Conservation (phyloP, 2,888 invertebrate genomes). For the Tetragonula carbonaria region DNA sequence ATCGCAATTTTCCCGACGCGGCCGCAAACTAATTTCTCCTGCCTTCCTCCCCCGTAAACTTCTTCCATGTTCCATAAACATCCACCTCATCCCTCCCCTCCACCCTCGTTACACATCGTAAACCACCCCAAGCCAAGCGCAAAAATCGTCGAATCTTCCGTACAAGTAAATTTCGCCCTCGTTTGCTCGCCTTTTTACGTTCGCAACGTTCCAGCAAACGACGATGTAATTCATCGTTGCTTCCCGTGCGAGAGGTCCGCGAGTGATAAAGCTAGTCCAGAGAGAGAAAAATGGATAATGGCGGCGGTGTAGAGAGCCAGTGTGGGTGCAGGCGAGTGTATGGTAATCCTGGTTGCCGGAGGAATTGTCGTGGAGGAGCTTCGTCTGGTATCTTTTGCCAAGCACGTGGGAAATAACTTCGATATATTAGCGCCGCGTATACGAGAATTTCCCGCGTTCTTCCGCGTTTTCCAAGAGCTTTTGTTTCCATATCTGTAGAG, state of each 20-base stretch:
- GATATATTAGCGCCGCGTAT: constrained; percentile 68
- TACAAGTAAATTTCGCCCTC: constrained; percentile 28
- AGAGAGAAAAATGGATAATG: constrained; percentile 64
- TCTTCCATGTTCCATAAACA: background rate
- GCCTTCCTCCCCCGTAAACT: background rate
- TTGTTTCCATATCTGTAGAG: background rate
- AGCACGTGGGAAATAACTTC: constrained; percentile 38
- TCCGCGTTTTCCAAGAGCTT: constrained; percentile 33
- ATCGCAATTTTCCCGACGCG: background rate
- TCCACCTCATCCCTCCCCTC: too few relatives aligned
- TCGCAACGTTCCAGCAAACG: background rate
- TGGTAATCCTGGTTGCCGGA: constrained; percentile 69
- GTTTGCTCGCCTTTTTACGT: background rate
- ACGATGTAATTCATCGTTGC: constrained; percentile 39
- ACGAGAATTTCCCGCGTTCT: constrained; percentile 48
- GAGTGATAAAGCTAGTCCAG: constrained; percentile 65
- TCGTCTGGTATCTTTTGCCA: constrained; percentile 68
- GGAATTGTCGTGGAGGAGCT: constrained; percentile 64
- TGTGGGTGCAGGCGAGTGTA: constrained; percentile 56
- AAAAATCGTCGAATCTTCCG: constrained; percentile 1
- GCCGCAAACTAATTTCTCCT: background rate
- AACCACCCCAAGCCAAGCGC: background rate
- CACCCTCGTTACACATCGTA: background rate
- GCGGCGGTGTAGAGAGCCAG: constrained; percentile 46
- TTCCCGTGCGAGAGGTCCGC: constrained; percentile 32